These are phyloP conservation scores for Nettapus auritus DNA, from an alignment of 2,113 vertebrate genomes.

Conservation along the genomic window DNA sequence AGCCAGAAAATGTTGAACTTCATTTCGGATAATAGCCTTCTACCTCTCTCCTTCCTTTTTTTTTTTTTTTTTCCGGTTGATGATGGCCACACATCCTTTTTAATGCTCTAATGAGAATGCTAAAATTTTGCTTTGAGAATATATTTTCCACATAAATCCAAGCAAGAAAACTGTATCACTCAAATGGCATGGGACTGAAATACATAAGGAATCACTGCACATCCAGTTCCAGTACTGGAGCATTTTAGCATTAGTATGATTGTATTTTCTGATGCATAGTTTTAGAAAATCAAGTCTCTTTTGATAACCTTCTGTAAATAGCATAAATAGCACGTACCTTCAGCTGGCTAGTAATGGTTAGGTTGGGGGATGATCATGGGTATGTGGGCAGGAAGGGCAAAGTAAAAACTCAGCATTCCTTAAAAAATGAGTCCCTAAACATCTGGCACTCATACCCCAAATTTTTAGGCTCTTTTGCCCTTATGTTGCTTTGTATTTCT, in stretches of 20 bases:
- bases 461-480: not conserved
- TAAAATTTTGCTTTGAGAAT: not conserved
- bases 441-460: not conserved
- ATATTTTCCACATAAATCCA: not conserved
- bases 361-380: not conserved
- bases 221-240: not conserved
- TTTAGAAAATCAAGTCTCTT: not conserved
- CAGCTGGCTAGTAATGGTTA: not conserved
- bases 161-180: not conserved
- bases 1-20: not conserved
- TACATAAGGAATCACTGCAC: not conserved
- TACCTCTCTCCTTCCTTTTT: not conserved
- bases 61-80: not conserved
- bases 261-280: not conserved
- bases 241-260: not conserved
- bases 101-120: not conserved
- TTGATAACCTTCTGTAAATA: not conserved
- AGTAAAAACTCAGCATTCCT: not conserved
- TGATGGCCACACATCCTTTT: not conserved
- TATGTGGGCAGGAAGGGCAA: not conserved
- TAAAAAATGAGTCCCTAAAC: not conserved
- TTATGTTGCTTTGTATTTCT: not conserved
- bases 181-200: not conserved
- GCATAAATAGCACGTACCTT: not conserved
- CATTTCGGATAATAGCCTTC: not conserved